Percentiles rank a stretch among this genome's conserved stretches.
Evolutionary conservation across 2,888 invertebrate species (phyloP).

Genomic region (Callyntrura guangdongensis): DNA sequence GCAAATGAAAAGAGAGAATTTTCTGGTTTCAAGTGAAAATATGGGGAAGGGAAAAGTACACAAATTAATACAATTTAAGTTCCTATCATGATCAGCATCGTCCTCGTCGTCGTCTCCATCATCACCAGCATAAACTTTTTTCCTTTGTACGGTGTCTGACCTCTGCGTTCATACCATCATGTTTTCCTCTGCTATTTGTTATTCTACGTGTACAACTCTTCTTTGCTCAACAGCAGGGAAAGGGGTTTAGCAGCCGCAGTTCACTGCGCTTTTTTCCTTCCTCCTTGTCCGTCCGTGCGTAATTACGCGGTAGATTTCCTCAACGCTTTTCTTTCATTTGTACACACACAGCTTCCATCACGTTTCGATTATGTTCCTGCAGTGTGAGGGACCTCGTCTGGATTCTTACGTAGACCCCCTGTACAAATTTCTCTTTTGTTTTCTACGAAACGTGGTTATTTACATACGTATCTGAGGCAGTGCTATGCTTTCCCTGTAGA

Average conservation of each 20-base stretch:
- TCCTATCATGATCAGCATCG: slow-evolving; percentile 63
- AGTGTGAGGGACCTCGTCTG: neutral
- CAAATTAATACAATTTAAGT: slow-evolving; percentile 75
- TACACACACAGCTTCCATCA: slow-evolving; percentile 22
- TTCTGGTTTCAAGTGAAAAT: slow-evolving; percentile 52
- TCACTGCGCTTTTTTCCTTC: slow-evolving; percentile 46
- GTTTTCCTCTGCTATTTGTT: slow-evolving; percentile 47
- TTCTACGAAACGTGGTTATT: neutral
- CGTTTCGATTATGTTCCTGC: slow-evolving; percentile 5
- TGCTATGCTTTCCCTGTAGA: neutral
- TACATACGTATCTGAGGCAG: neutral
- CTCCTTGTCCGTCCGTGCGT: slow-evolving; percentile 72
- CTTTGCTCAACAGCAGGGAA: slow-evolving; percentile 40
- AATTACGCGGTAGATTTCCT: slow-evolving; percentile 76
- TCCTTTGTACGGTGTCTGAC: slow-evolving; percentile 34
- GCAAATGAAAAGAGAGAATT: slow-evolving; percentile 44
- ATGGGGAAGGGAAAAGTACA: slow-evolving; percentile 52
- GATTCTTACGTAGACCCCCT: neutral
- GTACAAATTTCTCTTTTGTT: slow-evolving; percentile 10
- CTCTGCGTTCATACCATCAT: slow-evolving; percentile 9
- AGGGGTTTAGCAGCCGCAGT: slow-evolving; percentile 37
- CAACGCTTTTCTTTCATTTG: slow-evolving; percentile 63
- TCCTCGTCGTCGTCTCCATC: slow-evolving; percentile 16
- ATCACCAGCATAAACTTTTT: slow-evolving; percentile 13
- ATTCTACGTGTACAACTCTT: slow-evolving; percentile 43